These are phyloP conservation scores for Chromoteleia sp. DNA, from an alignment of 2,888 invertebrate genomes.

Conservation along the genomic window DNA sequence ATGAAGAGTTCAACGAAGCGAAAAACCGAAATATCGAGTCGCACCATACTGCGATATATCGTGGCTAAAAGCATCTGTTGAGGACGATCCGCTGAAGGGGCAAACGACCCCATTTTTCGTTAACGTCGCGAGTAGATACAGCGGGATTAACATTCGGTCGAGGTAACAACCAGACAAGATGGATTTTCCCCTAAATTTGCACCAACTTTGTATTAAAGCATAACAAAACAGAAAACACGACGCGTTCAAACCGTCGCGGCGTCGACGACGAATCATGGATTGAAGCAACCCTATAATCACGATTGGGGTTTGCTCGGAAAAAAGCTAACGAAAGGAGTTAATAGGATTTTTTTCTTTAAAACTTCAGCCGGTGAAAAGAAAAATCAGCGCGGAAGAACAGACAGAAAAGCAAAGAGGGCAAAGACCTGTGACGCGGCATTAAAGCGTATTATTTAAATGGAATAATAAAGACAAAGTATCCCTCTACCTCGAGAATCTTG, in stretches of 20 bases:
- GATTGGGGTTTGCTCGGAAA: slow-evolving; percentile 34
- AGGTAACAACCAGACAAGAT: slow-evolving; percentile 74
- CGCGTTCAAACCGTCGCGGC: slow-evolving; percentile 63
- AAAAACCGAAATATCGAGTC: slow-evolving; percentile 64
- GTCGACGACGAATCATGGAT: slow-evolving; percentile 46
- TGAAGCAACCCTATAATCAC: slow-evolving; percentile 47
- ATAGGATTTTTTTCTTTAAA: slow-evolving; percentile 55
- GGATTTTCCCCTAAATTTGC: slow-evolving; percentile 73
- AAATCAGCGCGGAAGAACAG: slow-evolving; percentile 63
- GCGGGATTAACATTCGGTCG: slow-evolving; percentile 76
- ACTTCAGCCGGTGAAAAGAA: slow-evolving; percentile 59
- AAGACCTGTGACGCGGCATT: slow-evolving; percentile 66
- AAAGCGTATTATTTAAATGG: slow-evolving; percentile 78
- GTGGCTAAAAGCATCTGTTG: slow-evolving; percentile 62
- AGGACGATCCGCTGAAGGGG: slow-evolving; percentile 64
- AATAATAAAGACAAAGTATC: slow-evolving; percentile 77
- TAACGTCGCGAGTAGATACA: slow-evolving; percentile 52
- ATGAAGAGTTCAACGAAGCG: slow-evolving; percentile 66
- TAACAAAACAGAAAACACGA: slow-evolving; percentile 79
- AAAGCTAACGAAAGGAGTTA: slow-evolving; percentile 54
- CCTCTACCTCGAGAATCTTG: slow-evolving; percentile 63
- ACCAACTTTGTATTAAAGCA: slow-evolving; percentile 78
- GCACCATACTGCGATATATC: slow-evolving; percentile 56
- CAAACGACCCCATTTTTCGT: slow-evolving; percentile 61
- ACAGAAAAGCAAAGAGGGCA: slow-evolving; percentile 71